Evolutionary conservation across 1,140 invertebrate genomes (phyloP).

Genomic region (Parapsyche elsis): DNA sequence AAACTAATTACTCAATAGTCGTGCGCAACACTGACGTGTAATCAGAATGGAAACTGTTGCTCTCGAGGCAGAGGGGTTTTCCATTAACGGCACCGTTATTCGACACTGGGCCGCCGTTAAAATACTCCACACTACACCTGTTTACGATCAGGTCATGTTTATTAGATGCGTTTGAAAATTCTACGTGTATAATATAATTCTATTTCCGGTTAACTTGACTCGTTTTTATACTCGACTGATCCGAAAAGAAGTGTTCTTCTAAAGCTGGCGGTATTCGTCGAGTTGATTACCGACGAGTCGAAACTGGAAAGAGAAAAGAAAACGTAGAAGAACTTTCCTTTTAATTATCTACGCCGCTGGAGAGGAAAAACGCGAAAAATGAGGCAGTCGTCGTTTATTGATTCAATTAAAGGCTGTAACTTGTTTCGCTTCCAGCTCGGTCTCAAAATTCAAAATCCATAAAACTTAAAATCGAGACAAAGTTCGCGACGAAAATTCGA

Average conservation of each 20-base stretch:
- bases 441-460: too few species aligned
- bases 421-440: not conserved
- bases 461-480: too few species aligned
- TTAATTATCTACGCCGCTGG: not conserved
- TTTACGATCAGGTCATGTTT: not conserved
- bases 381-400: not conserved
- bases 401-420: slow-evolving; percentile 20
- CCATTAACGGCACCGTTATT: slow-evolving; percentile 12
- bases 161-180: not conserved
- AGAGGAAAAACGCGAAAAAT: not conserved
- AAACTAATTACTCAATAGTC: slow-evolving; percentile 18
- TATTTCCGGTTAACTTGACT: too few species aligned
- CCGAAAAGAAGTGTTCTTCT: too few species aligned
- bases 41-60: slow-evolving; percentile 19
- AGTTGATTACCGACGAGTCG: too few species aligned
- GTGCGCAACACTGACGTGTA: not conserved
- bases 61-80: not conserved
- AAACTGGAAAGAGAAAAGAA: too few species aligned
- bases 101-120: not conserved
- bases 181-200: not conserved
- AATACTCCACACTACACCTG: not conserved
- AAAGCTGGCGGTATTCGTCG: too few species aligned
- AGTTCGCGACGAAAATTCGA: too few species aligned
- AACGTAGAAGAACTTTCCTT: too few species aligned
- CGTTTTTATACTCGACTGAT: too few species aligned